phyloP scores from a whole-genome alignment of 2,113 vertebrate genomes.

The Hemiprocne comata region DNA sequence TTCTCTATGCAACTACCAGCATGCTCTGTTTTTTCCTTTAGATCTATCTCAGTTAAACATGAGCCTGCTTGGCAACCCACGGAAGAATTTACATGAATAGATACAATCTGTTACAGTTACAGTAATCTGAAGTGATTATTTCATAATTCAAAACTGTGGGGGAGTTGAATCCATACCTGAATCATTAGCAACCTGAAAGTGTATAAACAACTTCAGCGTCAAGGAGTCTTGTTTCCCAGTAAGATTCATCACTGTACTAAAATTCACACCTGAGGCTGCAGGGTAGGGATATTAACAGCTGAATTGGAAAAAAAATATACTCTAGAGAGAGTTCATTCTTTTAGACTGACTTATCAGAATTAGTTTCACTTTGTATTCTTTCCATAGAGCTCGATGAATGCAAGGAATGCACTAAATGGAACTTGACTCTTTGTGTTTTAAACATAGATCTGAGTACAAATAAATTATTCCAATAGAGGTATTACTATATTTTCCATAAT shows the following conservation, averaged over 20 bases:
- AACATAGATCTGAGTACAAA: not conserved
- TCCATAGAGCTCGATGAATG: not conserved
- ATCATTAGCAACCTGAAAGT: not conserved
- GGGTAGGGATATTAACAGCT: not conserved
- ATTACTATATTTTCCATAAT: not conserved
- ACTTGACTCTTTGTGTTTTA: not conserved
- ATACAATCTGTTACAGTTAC: constrained; percentile 13
- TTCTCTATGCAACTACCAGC: not conserved
- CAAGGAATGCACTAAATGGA: not conserved
- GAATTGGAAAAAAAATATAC: not conserved
- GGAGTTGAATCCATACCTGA: not conserved
- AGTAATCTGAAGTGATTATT: not conserved
- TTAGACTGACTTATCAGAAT: not conserved
- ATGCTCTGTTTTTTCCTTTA: not conserved
- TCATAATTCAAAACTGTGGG: not conserved
- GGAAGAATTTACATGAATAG: not conserved
- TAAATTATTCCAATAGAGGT: not conserved
- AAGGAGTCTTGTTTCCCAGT: not conserved
- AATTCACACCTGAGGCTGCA: constrained; percentile 8
- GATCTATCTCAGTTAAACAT: not conserved
- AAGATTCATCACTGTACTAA: not conserved
- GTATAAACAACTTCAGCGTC: not conserved
- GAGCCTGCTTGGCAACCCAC: not conserved
- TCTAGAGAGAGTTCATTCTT: not conserved
- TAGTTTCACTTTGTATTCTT: not conserved